Evolutionary conservation across 2,797 vertebrate species (phyloP).

Genomic region (Periparus ater): DNA sequence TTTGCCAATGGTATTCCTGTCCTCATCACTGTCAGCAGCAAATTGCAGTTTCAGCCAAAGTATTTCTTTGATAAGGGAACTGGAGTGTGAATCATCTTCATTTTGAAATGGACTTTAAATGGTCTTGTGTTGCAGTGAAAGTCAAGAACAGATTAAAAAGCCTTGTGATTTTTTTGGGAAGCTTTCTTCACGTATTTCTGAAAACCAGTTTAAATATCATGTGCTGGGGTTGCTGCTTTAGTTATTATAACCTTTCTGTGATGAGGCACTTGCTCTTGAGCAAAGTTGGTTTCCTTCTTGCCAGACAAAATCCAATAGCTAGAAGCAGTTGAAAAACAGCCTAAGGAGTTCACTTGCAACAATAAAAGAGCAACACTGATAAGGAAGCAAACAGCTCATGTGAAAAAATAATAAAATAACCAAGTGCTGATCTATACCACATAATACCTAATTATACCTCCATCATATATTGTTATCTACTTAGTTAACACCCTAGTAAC

Average conservation of each 20-base stretch:
- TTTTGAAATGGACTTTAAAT: slow-evolving; percentile 4
- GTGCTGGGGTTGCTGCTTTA: background rate
- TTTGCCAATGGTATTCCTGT: background rate
- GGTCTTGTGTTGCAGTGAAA: background rate
- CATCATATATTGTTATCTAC: background rate
- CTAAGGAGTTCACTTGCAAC: background rate
- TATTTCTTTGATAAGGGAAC: background rate
- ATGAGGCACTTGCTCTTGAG: background rate
- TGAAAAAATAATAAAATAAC: background rate
- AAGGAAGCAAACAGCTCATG: background rate
- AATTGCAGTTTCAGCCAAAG: background rate
- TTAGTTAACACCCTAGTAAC: background rate
- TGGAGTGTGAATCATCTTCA: background rate
- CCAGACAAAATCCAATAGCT: background rate
- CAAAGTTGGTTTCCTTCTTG: background rate
- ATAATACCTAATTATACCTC: background rate
- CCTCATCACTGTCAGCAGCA: background rate
- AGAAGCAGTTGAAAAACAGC: background rate
- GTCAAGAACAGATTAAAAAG: background rate
- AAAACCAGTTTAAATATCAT: background rate
- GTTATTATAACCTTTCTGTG: background rate
- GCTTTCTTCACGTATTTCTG: background rate
- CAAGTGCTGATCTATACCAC: background rate
- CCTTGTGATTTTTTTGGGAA: background rate
- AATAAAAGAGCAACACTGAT: background rate